phyloP scores from a whole-genome alignment of 2,888 invertebrate species.

The Tipula lateralis region DNA sequence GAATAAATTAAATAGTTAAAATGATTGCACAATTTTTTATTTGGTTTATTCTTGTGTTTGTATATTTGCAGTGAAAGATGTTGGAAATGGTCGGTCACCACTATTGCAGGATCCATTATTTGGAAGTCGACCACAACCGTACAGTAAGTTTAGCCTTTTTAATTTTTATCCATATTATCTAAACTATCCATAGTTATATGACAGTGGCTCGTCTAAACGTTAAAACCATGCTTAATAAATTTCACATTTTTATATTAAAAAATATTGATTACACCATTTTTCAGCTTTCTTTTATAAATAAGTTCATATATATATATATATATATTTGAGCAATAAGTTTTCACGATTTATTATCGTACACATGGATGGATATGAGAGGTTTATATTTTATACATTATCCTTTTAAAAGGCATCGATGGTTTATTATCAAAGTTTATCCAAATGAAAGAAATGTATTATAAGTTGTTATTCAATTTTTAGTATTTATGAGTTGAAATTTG shows the following conservation, averaged over 20 bases:
- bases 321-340: background rate
- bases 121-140: constrained; percentile 81
- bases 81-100: constrained; percentile 66
- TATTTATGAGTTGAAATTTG: background rate
- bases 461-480: background rate
- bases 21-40: background rate
- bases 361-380: background rate
- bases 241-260: background rate
- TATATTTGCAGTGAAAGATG: constrained; percentile 50
- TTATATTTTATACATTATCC: background rate
- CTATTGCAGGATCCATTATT: constrained; percentile 84
- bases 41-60: constrained; percentile 39
- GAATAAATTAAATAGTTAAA: constrained; percentile 19
- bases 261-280: background rate
- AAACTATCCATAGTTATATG: background rate
- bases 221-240: background rate
- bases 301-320: background rate
- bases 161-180: background rate
- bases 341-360: background rate
- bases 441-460: background rate
- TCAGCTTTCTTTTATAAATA: background rate
- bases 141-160: constrained; percentile 68
- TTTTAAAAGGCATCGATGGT: background rate
- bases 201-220: background rate
- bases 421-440: background rate